These are phyloP conservation scores for Epinephelus fuscoguttatus DNA, from an alignment of 2,113 vertebrate genomes.

Conservation along the genomic window DNA sequence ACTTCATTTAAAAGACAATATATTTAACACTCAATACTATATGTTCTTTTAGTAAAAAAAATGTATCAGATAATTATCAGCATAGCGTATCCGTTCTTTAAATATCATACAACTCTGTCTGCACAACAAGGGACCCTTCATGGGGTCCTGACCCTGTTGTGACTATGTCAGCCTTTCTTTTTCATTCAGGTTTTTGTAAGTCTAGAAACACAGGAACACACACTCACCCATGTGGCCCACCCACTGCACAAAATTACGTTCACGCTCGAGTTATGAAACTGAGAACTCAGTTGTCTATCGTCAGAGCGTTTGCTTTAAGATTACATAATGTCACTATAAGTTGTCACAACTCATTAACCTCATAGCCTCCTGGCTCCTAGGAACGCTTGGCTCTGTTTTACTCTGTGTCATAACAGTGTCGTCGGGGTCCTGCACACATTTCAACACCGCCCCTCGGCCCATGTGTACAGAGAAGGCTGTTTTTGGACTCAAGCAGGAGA, in stretches of 20 bases:
- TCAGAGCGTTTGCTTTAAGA: slow-evolving; percentile 55
- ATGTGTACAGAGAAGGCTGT: slow-evolving; percentile 20
- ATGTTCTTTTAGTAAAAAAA: no score
- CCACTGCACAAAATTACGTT: slow-evolving; percentile 39
- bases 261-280: slow-evolving; percentile 42
- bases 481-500: slow-evolving; percentile 20
- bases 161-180: neutral
- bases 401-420: slow-evolving; percentile 68
- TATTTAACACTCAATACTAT: neutral
- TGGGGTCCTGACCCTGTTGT: neutral
- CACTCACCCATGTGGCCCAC: slow-evolving; percentile 16
- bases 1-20: no score
- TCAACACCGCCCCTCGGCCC: slow-evolving; percentile 38
- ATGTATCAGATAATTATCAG: no score
- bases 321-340: slow-evolving; percentile 72
- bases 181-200: slow-evolving; percentile 2
- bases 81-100: neutral
- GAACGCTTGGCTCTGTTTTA: slow-evolving; percentile 70
- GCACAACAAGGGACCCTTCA: no score
- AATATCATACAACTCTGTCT: neutral
- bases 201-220: slow-evolving; percentile 17
- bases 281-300: slow-evolving; percentile 23
- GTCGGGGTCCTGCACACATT: slow-evolving; percentile 50
- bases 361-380: slow-evolving; percentile 62
- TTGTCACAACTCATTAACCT: slow-evolving; percentile 72